These are phyloP conservation scores for Thera britannica DNA, from an alignment of 2,888 invertebrate species.

Conservation along the genomic window DNA sequence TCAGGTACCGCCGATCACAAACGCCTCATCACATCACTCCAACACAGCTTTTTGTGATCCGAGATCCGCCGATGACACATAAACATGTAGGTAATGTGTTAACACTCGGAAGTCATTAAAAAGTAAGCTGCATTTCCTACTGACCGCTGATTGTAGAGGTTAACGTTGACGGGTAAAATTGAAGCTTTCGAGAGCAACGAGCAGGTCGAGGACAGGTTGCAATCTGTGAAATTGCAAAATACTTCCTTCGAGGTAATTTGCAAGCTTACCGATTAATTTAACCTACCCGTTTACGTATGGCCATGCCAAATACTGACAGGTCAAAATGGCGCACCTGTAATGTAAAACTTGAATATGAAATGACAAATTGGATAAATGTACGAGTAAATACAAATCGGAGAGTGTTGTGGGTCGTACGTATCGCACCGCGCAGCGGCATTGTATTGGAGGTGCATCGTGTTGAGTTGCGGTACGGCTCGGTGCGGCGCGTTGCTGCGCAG, in stretches of 20 bases:
- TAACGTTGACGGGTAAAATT: conserved; percentile 44
- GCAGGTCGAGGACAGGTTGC: conserved; percentile 40
- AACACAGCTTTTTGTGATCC: conserved; percentile 26
- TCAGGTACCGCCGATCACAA: conserved; percentile 33
- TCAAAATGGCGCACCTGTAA: conserved; percentile 26
- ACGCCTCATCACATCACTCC: conserved; percentile 26
- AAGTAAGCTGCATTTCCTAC: conserved; percentile 42
- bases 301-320: conserved; percentile 31
- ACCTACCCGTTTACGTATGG: conserved; percentile 12
- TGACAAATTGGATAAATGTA: conserved; percentile 44
- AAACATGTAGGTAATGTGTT: conserved; percentile 24
- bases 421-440: conserved; percentile 32
- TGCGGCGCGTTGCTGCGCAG: conserved; percentile 51
- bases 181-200: conserved; percentile 43
- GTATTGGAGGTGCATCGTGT: conserved; percentile 48
- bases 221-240: conserved; percentile 44
- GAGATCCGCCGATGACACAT: conserved; percentile 25
- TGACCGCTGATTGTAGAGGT: conserved; percentile 40
- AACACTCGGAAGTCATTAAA: conserved; percentile 43
- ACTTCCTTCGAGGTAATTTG: conserved; percentile 44
- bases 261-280: conserved; percentile 28
- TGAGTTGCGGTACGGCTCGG: conserved; percentile 42
- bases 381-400: conserved; percentile 37
- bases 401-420: conserved; percentile 35
- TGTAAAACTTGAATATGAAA: conserved; percentile 34